Conservation (phyloP, 2,797 vertebrate species). For the Paguma larvata region DNA sequence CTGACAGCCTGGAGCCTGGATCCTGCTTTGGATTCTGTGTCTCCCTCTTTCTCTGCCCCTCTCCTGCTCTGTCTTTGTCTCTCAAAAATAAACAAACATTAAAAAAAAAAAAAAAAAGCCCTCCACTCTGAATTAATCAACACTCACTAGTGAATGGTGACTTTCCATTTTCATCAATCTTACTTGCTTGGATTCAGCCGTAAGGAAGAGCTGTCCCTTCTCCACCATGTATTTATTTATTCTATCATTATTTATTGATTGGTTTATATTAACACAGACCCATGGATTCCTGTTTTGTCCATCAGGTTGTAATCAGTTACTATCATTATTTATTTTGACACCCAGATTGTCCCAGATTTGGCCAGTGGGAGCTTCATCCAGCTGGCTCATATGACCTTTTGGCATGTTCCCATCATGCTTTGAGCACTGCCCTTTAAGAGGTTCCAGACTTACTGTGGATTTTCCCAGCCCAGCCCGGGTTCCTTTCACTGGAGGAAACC, state of each 20-base stretch:
- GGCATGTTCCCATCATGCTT: not conserved
- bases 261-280: not conserved
- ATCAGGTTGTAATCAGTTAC: not conserved
- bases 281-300: not conserved
- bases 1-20: no score
- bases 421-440: not conserved
- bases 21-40: no score
- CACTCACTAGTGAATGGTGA: not conserved
- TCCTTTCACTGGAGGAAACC: not conserved
- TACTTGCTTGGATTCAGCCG: not conserved
- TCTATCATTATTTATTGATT: not conserved
- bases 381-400: not conserved
- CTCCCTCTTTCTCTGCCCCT: no score
- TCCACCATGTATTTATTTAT: not conserved
- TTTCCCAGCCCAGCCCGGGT: not conserved
- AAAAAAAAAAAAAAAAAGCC: no score
- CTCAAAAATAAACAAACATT: no score
- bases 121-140: not conserved
- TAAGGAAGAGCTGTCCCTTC: not conserved
- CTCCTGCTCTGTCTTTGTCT: no score
- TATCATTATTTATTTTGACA: not conserved
- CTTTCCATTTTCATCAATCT: not conserved
- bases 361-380: not conserved
- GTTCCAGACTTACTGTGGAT: not conserved
- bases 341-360: not conserved